phyloP scores from a whole-genome alignment of 2,888 invertebrate species.

The Calameuta pallipes region DNA sequence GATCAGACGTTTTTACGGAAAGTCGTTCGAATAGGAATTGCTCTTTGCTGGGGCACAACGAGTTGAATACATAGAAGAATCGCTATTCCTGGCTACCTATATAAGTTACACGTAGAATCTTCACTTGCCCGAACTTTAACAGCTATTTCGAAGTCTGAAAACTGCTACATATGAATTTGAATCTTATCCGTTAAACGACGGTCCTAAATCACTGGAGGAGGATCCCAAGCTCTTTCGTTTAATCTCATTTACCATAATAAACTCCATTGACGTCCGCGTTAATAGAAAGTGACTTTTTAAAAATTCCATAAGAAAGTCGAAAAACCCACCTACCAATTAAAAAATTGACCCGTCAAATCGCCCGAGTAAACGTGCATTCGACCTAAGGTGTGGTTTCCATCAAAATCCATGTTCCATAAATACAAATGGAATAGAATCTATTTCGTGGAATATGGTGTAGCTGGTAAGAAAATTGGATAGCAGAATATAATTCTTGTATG shows the following conservation, averaged over 20 bases:
- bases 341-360: background rate
- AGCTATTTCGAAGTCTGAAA: slow-evolving; percentile 23
- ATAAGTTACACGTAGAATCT: background rate
- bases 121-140: slow-evolving; percentile 35
- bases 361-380: background rate
- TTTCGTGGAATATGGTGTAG: background rate
- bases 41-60: slow-evolving; percentile 36
- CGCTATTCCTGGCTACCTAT: slow-evolving; percentile 6
- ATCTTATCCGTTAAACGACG: background rate
- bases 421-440: background rate
- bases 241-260: background rate
- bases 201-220: background rate
- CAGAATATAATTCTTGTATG: background rate
- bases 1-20: slow-evolving; percentile 58
- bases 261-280: background rate
- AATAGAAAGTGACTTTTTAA: background rate
- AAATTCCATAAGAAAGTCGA: background rate
- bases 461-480: background rate
- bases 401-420: background rate
- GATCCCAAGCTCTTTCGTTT: background rate
- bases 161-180: slow-evolving; percentile 3
- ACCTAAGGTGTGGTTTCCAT: background rate
- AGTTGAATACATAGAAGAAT: slow-evolving; percentile 34
- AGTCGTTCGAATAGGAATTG: slow-evolving; percentile 63
- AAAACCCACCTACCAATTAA: background rate